A percentile compares a stretch with the other conserved stretches of the same genome.
These are phyloP conservation scores for Cuculus canorus DNA, from an alignment of 2,797 vertebrate species.

Conservation along the genomic window DNA sequence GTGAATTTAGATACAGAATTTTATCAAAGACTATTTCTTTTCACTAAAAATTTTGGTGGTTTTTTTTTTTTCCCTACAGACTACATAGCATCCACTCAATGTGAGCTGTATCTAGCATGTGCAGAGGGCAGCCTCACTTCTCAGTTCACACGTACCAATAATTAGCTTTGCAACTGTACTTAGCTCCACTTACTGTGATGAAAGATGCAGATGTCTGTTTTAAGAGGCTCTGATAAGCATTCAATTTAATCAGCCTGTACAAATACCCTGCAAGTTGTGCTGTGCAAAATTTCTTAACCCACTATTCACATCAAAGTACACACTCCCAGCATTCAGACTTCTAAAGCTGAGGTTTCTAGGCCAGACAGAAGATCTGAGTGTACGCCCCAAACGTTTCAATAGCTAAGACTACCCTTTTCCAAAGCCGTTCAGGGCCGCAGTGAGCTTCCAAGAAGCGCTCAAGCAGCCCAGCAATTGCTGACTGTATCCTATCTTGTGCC, in stretches of 20 bases:
- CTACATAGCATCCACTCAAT: not conserved
- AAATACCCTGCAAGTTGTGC: not conserved
- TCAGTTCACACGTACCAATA: not conserved
- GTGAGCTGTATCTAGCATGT: not conserved
- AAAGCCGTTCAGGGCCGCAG: not conserved
- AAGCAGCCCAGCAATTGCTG: not conserved
- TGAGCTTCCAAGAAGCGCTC: not conserved
- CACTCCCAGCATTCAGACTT: not conserved
- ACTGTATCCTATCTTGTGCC: fast-evolving
- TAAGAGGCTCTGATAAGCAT: not conserved
- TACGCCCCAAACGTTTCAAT: not conserved
- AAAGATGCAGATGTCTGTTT: not conserved
- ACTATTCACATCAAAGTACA: fast-evolving
- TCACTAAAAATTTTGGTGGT: not conserved
- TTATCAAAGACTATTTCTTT: not conserved
- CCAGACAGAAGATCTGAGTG: too few relatives aligned
- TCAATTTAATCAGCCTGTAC: not conserved
- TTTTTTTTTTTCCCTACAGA: too few relatives aligned
- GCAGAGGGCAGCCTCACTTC: not conserved
- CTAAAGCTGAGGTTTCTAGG: not conserved
- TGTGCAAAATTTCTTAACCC: not conserved
- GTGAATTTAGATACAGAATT: not conserved
- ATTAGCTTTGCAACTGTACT: not conserved
- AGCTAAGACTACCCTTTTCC: not conserved
- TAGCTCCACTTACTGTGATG: not conserved